Percentiles rank a stretch among this genome's conserved stretches.
These are phyloP conservation scores for Lynx canadensis DNA, from an alignment of 2,113 vertebrate genomes.

Conservation along the genomic window DNA sequence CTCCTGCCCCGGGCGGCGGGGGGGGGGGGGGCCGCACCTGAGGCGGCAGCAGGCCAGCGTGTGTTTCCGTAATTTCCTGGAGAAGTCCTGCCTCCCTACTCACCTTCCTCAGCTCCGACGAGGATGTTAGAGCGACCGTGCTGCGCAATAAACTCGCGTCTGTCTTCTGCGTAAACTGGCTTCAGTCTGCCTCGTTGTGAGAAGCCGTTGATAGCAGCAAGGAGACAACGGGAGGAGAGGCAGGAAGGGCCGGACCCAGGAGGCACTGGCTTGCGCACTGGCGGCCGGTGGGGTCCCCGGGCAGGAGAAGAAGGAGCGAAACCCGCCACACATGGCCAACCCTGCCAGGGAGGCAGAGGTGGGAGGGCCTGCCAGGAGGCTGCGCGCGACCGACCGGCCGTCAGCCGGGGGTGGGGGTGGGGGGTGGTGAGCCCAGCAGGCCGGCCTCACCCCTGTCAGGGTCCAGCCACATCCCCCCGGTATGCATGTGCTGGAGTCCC, in stretches of 20 bases:
- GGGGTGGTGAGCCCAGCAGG: background rate
- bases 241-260: background rate
- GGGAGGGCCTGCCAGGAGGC: background rate
- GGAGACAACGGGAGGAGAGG: background rate
- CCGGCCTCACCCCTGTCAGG: too few species aligned
- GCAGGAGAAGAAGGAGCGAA: background rate
- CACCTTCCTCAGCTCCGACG: background rate
- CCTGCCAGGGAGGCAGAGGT: fast-evolving
- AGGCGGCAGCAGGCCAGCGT: background rate
- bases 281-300: background rate
- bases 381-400: background rate
- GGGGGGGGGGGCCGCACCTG: fast-evolving
- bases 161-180: background rate
- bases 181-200: fast-evolving
- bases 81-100: background rate
- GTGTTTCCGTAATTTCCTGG: background rate
- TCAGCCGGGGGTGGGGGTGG: too few species aligned
- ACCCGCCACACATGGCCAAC: fast-evolving
- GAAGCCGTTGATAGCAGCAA: background rate
- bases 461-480: fast-evolving
- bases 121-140: too few species aligned
- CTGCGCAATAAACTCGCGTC: fast-evolving
- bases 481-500: fast-evolving
- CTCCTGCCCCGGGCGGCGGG: fast-evolving
- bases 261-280: background rate